Evolutionary conservation across 2,113 vertebrate species (phyloP).

Genomic region (Stegostoma tigrinum): DNA sequence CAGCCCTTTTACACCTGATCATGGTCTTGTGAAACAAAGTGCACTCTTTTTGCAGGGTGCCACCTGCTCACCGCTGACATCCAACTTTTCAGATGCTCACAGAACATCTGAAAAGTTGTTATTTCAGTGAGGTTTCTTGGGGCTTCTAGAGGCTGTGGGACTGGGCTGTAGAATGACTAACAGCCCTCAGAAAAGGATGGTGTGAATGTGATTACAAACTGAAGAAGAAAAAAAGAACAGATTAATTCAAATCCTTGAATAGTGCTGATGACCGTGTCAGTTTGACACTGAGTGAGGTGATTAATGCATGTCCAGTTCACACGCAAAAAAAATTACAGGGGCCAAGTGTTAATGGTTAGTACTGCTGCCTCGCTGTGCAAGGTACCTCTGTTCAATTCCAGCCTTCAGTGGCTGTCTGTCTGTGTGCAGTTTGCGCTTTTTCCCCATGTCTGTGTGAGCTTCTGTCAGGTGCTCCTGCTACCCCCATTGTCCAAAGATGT

Average conservation of each 20-base stretch:
- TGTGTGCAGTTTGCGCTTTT: too few relatives aligned
- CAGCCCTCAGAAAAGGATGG: background rate
- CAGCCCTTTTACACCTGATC: background rate
- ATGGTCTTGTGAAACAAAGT: background rate
- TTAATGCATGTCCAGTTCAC: background rate
- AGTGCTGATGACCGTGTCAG: background rate
- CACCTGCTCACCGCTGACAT: background rate
- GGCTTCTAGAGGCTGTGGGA: background rate
- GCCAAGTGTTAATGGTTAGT: too few relatives aligned
- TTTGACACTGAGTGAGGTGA: background rate
- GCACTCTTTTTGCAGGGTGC: background rate
- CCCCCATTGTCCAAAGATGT: too few relatives aligned
- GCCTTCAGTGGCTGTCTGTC: too few relatives aligned
- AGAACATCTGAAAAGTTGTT: background rate
- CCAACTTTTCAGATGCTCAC: background rate
- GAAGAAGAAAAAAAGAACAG: background rate
- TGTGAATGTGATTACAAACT: background rate
- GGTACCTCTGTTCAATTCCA: too few relatives aligned
- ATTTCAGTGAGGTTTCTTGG: background rate
- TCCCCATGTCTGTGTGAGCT: too few relatives aligned
- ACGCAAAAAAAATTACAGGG: background rate
- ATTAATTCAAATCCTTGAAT: background rate
- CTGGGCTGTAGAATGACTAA: background rate
- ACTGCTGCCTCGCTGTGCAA: too few relatives aligned
- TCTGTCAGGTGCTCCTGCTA: too few relatives aligned